phyloP scores from a whole-genome alignment of 2,888 invertebrate genomes.

The Pachliopta kotzebuea region DNA sequence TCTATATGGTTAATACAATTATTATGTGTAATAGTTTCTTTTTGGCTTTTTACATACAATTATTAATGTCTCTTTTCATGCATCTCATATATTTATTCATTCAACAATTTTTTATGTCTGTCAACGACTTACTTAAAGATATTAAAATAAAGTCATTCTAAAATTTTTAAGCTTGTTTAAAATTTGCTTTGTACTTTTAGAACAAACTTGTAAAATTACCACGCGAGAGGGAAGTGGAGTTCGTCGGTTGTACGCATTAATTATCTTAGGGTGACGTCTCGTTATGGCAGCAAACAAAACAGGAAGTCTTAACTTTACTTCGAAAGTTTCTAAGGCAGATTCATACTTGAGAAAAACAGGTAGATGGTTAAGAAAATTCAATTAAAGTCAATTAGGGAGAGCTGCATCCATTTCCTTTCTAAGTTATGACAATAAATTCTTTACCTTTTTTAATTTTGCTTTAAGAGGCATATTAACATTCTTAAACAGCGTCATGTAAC shows the following conservation, averaged over 20 bases:
- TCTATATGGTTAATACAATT: background rate
- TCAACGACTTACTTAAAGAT: too few relatives aligned
- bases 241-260: conserved; percentile 32
- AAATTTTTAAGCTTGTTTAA: background rate
- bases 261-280: conserved; percentile 9
- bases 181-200: background rate
- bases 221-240: conserved; percentile 19
- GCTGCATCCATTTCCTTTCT: background rate
- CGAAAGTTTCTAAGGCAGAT: conserved; percentile 61
- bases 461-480: too few relatives aligned
- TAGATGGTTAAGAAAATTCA: conserved; percentile 13
- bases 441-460: background rate
- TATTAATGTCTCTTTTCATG: too few relatives aligned
- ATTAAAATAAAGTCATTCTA: background rate
- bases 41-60: too few relatives aligned
- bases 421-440: background rate
- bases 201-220: conserved; percentile 20
- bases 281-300: conserved; percentile 51
- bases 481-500: too few relatives aligned
- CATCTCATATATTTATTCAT: too few relatives aligned
- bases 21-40: too few relatives aligned
- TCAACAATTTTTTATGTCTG: too few relatives aligned
- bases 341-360: conserved; percentile 29
- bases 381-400: conserved; percentile 20
- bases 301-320: conserved; percentile 67